Base-by-base conservation (phyloP, 2,113 vertebrate species). In the Epinephelus lanceolatus region DNA sequence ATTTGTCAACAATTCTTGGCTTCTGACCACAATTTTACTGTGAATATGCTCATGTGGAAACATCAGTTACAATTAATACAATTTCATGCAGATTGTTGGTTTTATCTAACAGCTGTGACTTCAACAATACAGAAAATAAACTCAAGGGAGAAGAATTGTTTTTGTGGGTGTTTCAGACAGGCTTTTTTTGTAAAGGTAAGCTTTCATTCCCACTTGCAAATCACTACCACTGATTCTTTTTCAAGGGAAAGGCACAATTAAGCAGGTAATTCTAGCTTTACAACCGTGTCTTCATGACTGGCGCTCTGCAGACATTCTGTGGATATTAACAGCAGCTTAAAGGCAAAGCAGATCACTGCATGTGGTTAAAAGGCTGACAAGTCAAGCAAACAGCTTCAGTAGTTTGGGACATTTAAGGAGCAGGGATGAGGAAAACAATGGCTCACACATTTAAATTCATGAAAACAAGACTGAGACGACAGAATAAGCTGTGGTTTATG, bases 81-180 rank as follows among this genome's bases (percentile, higher is more conserved):
- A 45, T 45, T 45, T 45, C 42, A 45, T 45, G 42, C 67, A 59
- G 27, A 77, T 51, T 49, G 23, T 19, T 25, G 59, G 25, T 71
- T 49, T 55, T 62, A 70, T 82, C 40, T 11, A n/a, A 68, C 25
- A 83, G 30, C 62, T 42, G 40, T 19, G 47, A 56, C 37, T 15
- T 42, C 14, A 49, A 27, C 37, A 72, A 47, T 3, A 19, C 25
- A 33, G 51, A 25, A 27, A 3, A 23, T 10, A 23, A 73, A 27
- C 11, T 45, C 42, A 45, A 3, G 1, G 3, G 8, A 69, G 14
- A 42, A 21, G 33, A 67, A n/a, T 13, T 25, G 14, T 10, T 49
- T 10, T 30, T 59, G n/a, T 68, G 25, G 33, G 42, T 42, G 19
- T 47, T 52, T 8, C 18, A 74, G 11, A 40, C 6, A 37, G 10